phyloP scores from a whole-genome alignment of 2,797 vertebrate genomes.

The Sebastes paucispinis region DNA sequence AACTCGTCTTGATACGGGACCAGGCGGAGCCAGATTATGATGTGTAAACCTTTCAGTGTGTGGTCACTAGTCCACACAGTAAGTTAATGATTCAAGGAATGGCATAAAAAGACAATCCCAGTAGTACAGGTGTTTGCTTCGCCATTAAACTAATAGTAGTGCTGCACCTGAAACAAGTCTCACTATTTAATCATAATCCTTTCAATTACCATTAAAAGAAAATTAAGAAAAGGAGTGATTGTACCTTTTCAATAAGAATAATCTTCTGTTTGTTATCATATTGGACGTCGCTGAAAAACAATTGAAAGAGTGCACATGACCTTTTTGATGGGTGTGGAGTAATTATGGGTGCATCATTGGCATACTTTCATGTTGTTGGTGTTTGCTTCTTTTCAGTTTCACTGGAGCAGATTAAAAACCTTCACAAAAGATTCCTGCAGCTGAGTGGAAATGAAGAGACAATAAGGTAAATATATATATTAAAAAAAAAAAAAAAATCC shows the following conservation, averaged over 20 bases:
- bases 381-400: constrained; percentile 85
- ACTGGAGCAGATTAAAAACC: constrained; percentile 89
- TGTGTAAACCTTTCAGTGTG: constrained; percentile 1
- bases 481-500: background rate
- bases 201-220: background rate
- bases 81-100: constrained; percentile 63
- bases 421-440: constrained; percentile 88
- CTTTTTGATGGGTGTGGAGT: background rate
- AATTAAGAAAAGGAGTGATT: background rate
- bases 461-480: constrained; percentile 83
- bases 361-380: background rate
- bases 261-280: background rate
- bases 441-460: constrained; percentile 88
- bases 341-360: background rate
- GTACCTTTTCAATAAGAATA: background rate
- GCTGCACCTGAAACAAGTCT: background rate
- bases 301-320: background rate
- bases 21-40: background rate
- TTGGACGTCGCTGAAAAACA: background rate
- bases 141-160: constrained; percentile 26
- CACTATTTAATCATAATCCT: background rate
- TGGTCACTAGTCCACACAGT: background rate
- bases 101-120: constrained; percentile 16
- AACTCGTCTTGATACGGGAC: background rate
- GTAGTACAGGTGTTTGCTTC: constrained; percentile 36